phyloP scores from a whole-genome alignment of 2,113 vertebrate genomes.

The Illadopsis cleaveri region DNA sequence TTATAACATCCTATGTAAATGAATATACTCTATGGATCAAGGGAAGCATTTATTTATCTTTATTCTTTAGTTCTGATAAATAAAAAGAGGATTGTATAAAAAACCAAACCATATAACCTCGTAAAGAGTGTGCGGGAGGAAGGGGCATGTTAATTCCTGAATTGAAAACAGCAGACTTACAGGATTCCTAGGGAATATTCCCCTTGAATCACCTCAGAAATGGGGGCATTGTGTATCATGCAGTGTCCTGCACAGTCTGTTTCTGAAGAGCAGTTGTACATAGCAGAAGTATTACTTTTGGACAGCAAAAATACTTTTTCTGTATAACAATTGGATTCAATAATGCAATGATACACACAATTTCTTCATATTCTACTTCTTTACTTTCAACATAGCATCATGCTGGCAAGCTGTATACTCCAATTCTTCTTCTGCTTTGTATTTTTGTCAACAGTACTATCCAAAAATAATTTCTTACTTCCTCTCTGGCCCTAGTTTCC shows the following conservation, averaged over 20 bases:
- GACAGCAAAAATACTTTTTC: not conserved
- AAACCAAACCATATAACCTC: accelerated
- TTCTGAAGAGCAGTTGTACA: not conserved
- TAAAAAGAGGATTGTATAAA: not conserved
- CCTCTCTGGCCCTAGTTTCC: not conserved
- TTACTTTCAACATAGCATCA: not conserved
- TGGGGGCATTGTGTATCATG: not conserved
- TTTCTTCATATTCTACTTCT: not conserved
- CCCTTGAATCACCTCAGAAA: not conserved
- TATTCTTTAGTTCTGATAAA: not conserved
- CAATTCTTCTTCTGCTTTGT: not conserved
- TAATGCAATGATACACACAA: not conserved
- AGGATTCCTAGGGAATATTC: not conserved
- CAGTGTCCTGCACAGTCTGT: not conserved
- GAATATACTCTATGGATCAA: not conserved
- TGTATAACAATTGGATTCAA: not conserved
- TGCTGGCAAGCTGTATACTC: not conserved
- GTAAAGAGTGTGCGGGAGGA: not conserved
- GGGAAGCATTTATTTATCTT: not conserved
- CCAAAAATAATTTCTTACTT: not conserved
- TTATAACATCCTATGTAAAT: not conserved
- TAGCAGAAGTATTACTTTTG: not conserved
- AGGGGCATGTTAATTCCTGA: not conserved
- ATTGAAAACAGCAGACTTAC: not conserved
- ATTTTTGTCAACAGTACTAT: not conserved